Percentiles rank a stretch among this genome's conserved stretches.
Evolutionary conservation across 2,888 invertebrate species (phyloP).

Genomic region (Sericinus montela): DNA sequence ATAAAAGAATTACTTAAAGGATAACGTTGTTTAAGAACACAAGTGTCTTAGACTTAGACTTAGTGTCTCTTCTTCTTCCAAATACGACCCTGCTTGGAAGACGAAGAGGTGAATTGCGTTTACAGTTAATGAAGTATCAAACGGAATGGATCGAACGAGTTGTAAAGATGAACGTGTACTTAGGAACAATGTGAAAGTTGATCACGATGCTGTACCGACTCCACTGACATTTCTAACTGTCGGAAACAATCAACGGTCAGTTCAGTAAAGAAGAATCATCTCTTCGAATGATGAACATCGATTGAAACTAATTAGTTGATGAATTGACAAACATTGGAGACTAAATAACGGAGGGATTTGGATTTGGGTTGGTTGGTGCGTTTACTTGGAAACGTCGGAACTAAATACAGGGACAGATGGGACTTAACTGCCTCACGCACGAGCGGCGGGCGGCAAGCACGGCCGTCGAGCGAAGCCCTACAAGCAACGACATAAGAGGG

Average conservation of each 20-base stretch:
- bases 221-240: neutral
- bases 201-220: neutral
- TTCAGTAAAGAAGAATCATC: too few species aligned
- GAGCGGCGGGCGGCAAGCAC: neutral
- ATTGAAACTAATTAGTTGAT: too few species aligned
- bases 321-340: neutral
- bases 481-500: slow-evolving; percentile 31
- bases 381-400: neutral
- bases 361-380: neutral
- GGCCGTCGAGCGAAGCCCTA: slow-evolving; percentile 31
- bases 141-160: too few species aligned
- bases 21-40: too few species aligned
- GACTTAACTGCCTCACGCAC: neutral
- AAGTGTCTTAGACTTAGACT: too few species aligned
- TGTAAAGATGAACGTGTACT: too few species aligned
- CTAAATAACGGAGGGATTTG: neutral
- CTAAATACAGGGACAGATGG: neutral
- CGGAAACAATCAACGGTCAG: neutral
- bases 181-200: too few species aligned
- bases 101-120: too few species aligned
- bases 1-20: too few species aligned
- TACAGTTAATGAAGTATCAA: too few species aligned
- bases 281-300: neutral
- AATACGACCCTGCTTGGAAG: too few species aligned
- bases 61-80: too few species aligned